phyloP scores from a whole-genome alignment of 64 coral and sea anemone genomes.

The Catalaphyllia jardinei region DNA sequence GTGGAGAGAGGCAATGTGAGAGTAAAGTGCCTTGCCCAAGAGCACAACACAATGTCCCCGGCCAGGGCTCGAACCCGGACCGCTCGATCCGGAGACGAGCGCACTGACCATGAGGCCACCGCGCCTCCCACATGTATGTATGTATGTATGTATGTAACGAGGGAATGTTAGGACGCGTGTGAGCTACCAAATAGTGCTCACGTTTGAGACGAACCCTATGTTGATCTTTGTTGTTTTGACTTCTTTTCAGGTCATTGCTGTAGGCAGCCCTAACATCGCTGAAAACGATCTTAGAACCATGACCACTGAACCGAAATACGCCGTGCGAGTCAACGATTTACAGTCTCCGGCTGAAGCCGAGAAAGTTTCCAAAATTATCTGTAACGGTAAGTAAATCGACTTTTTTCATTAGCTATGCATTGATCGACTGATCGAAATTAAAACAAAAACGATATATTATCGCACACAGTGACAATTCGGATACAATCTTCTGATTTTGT shows the following conservation, averaged over 20 bases:
- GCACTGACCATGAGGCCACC: no score
- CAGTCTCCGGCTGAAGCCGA: conserved; percentile 60
- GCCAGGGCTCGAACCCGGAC: no score
- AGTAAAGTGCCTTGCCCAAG: no score
- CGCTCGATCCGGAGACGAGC: no score
- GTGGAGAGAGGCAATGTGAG: no score
- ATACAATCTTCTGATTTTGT: no score
- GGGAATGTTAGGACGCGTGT: no score
- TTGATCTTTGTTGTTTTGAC: neutral
- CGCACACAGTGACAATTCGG: no score
- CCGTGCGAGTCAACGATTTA: conserved; percentile 77
- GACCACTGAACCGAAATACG: conserved; percentile 80
- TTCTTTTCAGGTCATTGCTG: conserved; percentile 58
- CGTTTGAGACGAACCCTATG: neutral
- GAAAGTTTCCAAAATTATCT: conserved; percentile 90
- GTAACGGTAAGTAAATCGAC: conserved; percentile 50
- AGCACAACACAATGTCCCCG: no score
- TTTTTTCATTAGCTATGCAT: neutral
- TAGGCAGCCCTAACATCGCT: conserved; percentile 58
- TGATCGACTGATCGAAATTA: neutral
- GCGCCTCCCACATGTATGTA: no score
- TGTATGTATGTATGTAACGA: no score
- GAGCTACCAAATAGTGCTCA: neutral
- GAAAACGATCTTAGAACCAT: conserved; percentile 76
- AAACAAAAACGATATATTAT: no score